Conservation (phyloP, 2,888 invertebrate genomes). For the Apodemia duryi region DNA sequence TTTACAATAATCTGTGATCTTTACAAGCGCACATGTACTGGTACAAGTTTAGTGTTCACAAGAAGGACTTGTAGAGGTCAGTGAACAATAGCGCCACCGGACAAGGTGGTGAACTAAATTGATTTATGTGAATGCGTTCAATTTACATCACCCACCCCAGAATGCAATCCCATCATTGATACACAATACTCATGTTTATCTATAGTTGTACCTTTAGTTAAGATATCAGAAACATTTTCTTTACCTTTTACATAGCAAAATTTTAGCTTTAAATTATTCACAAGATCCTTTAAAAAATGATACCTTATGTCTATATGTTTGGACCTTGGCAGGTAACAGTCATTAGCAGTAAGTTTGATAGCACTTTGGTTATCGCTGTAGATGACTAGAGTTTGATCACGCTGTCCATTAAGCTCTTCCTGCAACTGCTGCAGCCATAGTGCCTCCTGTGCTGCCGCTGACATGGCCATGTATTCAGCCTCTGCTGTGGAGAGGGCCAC, state of each 20-base stretch:
- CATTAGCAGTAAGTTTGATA: background rate
- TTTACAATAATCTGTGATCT: no score
- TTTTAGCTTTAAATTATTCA: background rate
- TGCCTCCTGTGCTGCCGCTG: conserved; percentile 33
- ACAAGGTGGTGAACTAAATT: no score
- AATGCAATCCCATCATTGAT: conserved; percentile 27
- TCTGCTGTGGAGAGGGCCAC: conserved; percentile 36
- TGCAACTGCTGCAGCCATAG: conserved; percentile 27
- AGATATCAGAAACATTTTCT: conserved; percentile 11
- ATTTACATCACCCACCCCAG: conserved; percentile 22
- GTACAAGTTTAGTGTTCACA: no score
- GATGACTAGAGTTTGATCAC: background rate
- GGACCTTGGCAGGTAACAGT: background rate
- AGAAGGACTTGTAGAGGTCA: no score
- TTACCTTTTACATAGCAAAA: background rate
- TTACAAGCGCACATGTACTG: no score
- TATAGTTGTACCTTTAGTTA: conserved; percentile 23
- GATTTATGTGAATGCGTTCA: conserved; percentile 2
- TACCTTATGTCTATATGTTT: background rate
- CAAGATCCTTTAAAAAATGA: background rate
- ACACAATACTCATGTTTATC: conserved; percentile 27
- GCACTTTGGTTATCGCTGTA: background rate
- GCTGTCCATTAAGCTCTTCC: background rate
- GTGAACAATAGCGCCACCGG: no score
- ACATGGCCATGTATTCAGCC: conserved; percentile 35